Evolutionary conservation across 1,140 invertebrate genomes (phyloP).

Genomic region (Pemphigus obesinymphae): DNA sequence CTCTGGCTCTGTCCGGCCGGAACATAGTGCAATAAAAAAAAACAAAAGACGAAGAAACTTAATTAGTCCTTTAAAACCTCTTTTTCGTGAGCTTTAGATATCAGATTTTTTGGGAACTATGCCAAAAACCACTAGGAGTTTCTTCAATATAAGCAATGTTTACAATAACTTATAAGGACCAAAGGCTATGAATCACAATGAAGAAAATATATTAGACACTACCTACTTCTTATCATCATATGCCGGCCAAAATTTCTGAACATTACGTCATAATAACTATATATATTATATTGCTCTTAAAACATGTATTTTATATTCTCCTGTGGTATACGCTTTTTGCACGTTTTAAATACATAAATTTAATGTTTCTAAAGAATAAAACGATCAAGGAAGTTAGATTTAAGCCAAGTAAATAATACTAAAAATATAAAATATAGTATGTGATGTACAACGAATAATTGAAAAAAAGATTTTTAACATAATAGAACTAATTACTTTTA

Average conservation of each 20-base stretch:
- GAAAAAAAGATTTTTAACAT: too few relatives aligned
- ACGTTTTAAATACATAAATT: neutral
- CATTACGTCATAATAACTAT: conserved; percentile 1
- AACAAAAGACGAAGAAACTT: neutral
- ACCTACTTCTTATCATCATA: conserved; percentile 8
- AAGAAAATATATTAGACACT: conserved; percentile 24
- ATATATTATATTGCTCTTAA: neutral
- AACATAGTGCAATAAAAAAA: neutral
- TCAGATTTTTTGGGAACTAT: neutral
- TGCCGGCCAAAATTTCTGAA: neutral
- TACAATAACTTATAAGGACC: neutral
- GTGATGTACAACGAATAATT: too few relatives aligned
- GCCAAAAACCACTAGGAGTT: conserved; percentile 6
- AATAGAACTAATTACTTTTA: too few relatives aligned
- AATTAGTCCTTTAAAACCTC: neutral
- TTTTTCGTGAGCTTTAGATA: neutral
- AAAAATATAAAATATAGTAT: too few relatives aligned
- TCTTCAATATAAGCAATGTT: neutral
- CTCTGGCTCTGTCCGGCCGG: neutral
- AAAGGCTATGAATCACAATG: conserved; percentile 12
- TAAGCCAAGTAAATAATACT: too few relatives aligned
- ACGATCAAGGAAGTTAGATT: too few relatives aligned
- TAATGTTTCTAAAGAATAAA: neutral
- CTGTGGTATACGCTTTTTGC: neutral
- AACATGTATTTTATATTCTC: neutral